A percentile compares a stretch with the other conserved stretches of the same genome.
These are phyloP conservation scores for Lapara coniferarum DNA, from an alignment of 2,888 invertebrate species.

Conservation along the genomic window DNA sequence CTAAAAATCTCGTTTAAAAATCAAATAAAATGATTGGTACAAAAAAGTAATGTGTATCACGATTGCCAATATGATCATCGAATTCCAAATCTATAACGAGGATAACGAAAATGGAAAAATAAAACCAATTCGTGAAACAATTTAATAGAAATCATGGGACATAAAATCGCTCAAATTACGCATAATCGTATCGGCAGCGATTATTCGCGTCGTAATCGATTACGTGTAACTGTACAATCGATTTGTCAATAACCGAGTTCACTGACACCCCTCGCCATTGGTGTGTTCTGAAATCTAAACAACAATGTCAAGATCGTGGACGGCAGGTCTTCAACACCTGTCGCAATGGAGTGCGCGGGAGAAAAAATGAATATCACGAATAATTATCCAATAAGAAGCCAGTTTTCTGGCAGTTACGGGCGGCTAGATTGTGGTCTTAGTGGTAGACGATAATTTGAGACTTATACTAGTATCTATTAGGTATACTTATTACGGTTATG, in stretches of 20 bases:
- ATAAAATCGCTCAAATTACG: conserved; percentile 30
- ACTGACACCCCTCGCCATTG: conserved; percentile 53
- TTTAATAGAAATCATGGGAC: conserved; percentile 12
- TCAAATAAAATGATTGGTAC: not conserved
- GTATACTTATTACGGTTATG: too few relatives aligned
- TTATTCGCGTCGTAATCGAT: conserved; percentile 30
- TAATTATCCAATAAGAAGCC: conserved; percentile 75
- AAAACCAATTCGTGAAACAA: conserved; percentile 18
- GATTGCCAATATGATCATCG: conserved; percentile 7
- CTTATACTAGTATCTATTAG: too few relatives aligned
- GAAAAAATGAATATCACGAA: conserved; percentile 76
- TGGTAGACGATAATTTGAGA: not conserved
- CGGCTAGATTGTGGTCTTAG: conserved; percentile 42
- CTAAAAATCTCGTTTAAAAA: not conserved
- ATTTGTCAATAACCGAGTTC: conserved; percentile 46
- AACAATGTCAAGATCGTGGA: conserved; percentile 75
- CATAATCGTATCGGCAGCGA: conserved; percentile 34
- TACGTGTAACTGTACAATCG: conserved; percentile 26
- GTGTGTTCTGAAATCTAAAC: conserved; percentile 39
- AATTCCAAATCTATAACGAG: not conserved
- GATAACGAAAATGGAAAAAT: not conserved
- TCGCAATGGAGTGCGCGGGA: conserved; percentile 39
- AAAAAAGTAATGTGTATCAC: not conserved
- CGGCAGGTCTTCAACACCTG: conserved; percentile 78
- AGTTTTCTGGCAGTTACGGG: conserved; percentile 61